Evolutionary conservation across 2,888 invertebrate species (phyloP), one percentile per base, ranked within the genome.

Genomic region (Agelastica alni): DNA sequence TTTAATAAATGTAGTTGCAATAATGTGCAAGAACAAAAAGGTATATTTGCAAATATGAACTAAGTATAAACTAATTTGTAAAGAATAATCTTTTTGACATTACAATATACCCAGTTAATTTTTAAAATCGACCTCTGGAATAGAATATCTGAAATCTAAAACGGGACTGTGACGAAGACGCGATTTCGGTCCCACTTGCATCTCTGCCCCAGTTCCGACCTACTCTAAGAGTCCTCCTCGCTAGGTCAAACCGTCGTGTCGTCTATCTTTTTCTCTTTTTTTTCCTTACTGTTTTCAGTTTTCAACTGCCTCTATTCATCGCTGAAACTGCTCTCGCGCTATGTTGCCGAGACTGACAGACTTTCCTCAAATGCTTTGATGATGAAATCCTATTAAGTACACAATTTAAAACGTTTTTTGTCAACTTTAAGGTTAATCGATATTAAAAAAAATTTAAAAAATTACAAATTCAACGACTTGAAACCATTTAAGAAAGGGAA

Each of bases 131-230:
- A 39, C 37, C 20, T 20, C 10, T 39, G 12, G n/a, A 4, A 12
- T 7, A 14, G 10, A 39, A n/a, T 10, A 2, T 18, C 20, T 39
- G n/a, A 18, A 20, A 39, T 39, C 6, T 20, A 20, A 26, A 26
- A 6, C 26, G 26, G 9, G 37, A 39, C 37, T 10, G 20, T 20
- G 12, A 20, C 12, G 10, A 7, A 4, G 10, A 20, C 17, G 37
- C 12, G 37, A 39, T 39, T 20, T 39, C 20, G 20, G 37, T 20
- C 9, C 26, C 9, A 26, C 3, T 26, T 9, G 26, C 26, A 6
- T 26, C 18, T 6, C 48, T 49, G 49, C 41, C 49, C 49, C 17
- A 49, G 36, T 49, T 49, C 49, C 49, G 49, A 49, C 49, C 49
- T 49, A 49, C 41, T 49, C 49, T 41, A 49, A 49, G 49, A 31